Evolutionary conservation across 2,113 vertebrate genomes (phyloP).

Genomic region (Pseudopodoces humilis): DNA sequence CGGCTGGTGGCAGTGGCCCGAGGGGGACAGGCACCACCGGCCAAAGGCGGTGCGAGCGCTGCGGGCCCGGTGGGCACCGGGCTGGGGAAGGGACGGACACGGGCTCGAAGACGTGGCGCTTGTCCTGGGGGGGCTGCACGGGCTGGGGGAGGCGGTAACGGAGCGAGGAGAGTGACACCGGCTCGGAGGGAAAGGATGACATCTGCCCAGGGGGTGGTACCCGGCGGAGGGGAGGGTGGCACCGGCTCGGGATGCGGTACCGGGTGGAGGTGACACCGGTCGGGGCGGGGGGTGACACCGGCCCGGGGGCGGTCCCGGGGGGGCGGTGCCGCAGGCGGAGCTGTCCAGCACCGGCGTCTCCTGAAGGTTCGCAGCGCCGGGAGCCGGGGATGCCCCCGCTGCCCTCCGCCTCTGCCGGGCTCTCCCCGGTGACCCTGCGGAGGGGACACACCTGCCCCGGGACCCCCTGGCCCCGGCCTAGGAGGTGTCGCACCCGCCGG

Average conservation of each 20-base stretch:
- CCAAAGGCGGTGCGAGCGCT: neutral
- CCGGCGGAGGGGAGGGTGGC: neutral
- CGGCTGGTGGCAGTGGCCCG: neutral
- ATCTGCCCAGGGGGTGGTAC: neutral
- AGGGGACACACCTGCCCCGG: neutral
- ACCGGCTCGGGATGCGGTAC: neutral
- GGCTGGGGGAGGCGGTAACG: neutral
- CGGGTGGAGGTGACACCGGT: neutral
- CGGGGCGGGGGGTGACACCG: neutral
- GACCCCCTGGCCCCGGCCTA: rapidly evolving
- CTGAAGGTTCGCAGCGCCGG: neutral
- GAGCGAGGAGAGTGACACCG: neutral
- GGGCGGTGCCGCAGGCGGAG: neutral
- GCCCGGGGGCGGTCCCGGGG: neutral
- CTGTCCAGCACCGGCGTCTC: slow-evolving; percentile 34
- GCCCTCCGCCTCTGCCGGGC: neutral
- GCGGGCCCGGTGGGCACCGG: neutral
- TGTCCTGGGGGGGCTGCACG: neutral
- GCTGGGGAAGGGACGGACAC: neutral
- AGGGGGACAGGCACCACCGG: neutral
- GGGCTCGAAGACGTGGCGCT: too few species aligned
- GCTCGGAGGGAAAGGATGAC: neutral
- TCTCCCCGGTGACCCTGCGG: neutral
- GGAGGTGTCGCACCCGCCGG: too few species aligned
- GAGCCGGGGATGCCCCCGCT: neutral